Percentiles rank a stretch among this genome's conserved stretches.
Conservation (phyloP, 1,140 invertebrate genomes). For the Drosophila neocordata region DNA sequence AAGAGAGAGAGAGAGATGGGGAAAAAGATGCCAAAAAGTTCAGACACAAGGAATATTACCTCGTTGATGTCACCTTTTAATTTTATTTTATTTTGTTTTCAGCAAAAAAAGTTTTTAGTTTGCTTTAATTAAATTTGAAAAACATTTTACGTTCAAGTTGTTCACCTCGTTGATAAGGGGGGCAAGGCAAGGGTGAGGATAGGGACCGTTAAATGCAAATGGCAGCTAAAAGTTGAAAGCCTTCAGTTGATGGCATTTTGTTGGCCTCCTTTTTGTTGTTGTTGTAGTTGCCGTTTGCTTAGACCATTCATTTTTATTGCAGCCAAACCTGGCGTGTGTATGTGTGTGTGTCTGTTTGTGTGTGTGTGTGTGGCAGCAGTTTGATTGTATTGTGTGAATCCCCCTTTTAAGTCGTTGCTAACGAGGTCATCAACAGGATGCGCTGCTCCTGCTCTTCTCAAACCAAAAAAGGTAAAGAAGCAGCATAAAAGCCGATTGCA, state of each 20-base stretch:
- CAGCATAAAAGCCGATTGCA: constrained; percentile 75
- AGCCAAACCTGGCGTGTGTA: constrained; percentile 19
- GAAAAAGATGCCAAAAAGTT: no score
- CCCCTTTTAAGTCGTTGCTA: constrained; percentile 71
- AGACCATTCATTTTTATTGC: constrained; percentile 71
- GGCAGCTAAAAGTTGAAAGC: constrained; percentile 51
- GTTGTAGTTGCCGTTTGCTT: constrained; percentile 18
- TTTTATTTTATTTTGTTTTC: neutral
- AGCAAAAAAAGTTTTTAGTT: constrained; percentile 30
- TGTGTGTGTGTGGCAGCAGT: constrained; percentile 24
- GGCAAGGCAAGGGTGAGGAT: neutral
- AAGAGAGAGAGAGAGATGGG: no score
- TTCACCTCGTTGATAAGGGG: constrained; percentile 41
- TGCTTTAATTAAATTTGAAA: constrained; percentile 69
- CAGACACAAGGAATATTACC: neutral
- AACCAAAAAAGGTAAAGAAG: constrained; percentile 23
- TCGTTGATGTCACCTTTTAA: constrained; percentile 11
- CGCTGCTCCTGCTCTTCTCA: constrained; percentile 11
- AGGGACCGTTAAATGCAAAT: constrained; percentile 67
- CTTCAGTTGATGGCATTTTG: constrained; percentile 49
- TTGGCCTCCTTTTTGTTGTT: constrained; percentile 49
- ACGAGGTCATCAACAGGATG: constrained; percentile 80
- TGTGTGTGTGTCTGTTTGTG: constrained; percentile 20
- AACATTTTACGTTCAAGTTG: constrained; percentile 53
- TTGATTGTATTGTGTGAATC: constrained; percentile 66